Conservation (phyloP, 2,113 vertebrate species). For the Aramus guarauna region DNA sequence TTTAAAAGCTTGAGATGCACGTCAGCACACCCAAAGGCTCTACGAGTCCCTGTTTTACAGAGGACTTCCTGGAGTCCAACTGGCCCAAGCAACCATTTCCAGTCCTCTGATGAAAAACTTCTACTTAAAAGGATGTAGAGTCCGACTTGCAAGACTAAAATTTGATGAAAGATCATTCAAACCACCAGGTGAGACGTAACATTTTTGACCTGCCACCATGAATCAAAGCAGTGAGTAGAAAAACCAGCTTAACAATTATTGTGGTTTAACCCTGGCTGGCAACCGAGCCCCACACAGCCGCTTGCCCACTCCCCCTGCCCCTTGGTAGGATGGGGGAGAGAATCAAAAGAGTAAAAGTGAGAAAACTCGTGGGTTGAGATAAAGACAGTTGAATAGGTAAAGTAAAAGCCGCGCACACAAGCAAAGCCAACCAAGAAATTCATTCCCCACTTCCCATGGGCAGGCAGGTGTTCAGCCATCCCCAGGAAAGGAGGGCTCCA, state of each 20-base stretch:
- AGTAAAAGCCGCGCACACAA: no score
- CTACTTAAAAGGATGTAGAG: not conserved
- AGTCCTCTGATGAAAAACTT: slow-evolving; percentile 3
- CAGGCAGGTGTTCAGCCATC: no score
- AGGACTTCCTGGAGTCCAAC: not conserved
- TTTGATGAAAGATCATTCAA: slow-evolving; percentile 40
- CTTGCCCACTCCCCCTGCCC: no score
- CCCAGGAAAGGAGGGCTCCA: no score
- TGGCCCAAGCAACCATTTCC: slow-evolving; percentile 1
- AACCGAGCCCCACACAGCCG: no score
- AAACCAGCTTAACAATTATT: not conserved
- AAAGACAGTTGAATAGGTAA: no score
- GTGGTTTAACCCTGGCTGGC: no score
- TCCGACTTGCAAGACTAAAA: slow-evolving; percentile 16
- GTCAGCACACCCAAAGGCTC: slow-evolving; percentile 1
- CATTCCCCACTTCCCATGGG: no score
- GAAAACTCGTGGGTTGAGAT: no score
- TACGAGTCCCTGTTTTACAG: not conserved
- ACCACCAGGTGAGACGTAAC: slow-evolving; percentile 22
- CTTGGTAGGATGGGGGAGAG: no score
- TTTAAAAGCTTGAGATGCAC: not conserved
- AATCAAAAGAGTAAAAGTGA: no score
- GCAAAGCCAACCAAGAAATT: no score
- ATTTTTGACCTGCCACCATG: slow-evolving; percentile 38
- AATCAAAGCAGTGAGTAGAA: slow-evolving; percentile 49